Conservation (phyloP, 2,888 invertebrate species). For the Drosophila putrida region DNA sequence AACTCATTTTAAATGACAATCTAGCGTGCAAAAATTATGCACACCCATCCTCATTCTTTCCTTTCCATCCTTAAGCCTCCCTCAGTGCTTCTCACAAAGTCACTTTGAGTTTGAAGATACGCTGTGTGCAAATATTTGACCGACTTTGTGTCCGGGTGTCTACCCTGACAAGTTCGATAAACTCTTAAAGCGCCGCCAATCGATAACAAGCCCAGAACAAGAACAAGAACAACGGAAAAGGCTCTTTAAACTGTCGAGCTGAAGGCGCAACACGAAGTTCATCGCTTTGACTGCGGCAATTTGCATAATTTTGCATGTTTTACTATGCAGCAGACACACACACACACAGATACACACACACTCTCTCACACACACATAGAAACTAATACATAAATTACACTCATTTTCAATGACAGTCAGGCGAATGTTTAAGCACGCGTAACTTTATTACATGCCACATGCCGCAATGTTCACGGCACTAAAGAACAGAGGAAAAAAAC, state of each 20-base stretch:
- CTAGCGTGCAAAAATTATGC: slow-evolving; percentile 82
- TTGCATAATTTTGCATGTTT: slow-evolving; percentile 80
- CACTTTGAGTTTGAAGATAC: slow-evolving; percentile 28
- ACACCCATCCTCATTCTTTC: background rate
- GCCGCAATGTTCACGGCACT: slow-evolving; percentile 22
- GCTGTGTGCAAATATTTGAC: slow-evolving; percentile 57
- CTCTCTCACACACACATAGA: slow-evolving; percentile 32
- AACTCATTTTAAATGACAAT: slow-evolving; percentile 84
- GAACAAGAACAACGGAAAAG: slow-evolving; percentile 53
- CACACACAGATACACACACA: slow-evolving; percentile 37
- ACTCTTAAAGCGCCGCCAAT: slow-evolving; percentile 72
- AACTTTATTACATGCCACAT: slow-evolving; percentile 74
- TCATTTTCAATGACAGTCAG: slow-evolving; percentile 77
- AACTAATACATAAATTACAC: slow-evolving; percentile 77
- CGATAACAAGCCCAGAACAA: slow-evolving; percentile 58
- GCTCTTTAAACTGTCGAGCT: slow-evolving; percentile 66
- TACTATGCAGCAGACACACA: slow-evolving; percentile 61
- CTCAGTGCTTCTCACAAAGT: slow-evolving; percentile 25
- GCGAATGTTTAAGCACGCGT: slow-evolving; percentile 62
- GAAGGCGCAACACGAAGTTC: slow-evolving; percentile 65
- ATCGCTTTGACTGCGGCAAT: slow-evolving; percentile 80
- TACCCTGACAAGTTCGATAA: slow-evolving; percentile 71
- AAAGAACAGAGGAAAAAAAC: background rate
- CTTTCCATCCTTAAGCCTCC: background rate
- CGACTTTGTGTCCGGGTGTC: slow-evolving; percentile 37